Percentiles rank a stretch among this genome's conserved stretches.
phyloP scores from a whole-genome alignment of 1,140 invertebrate species.

The Lamellibrachia luymesi region DNA sequence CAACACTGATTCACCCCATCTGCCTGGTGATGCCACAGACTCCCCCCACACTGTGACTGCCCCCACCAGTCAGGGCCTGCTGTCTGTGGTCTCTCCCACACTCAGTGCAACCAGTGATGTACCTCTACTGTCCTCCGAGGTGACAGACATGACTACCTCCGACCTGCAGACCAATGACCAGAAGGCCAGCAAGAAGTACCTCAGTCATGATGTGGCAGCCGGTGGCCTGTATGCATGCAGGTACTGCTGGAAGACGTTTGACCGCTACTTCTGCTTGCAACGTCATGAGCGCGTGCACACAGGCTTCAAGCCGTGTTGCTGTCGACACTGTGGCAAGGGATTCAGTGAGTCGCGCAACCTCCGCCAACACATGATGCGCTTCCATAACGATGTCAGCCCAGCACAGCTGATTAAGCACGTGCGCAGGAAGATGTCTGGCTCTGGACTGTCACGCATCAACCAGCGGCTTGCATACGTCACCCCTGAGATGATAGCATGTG shows the following conservation, averaged over 20 bases:
- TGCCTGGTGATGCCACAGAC: background rate
- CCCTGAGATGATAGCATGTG: conserved; percentile 2
- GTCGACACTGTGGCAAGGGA: conserved; percentile 58
- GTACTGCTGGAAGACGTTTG: conserved; percentile 97
- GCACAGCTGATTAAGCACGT: conserved; percentile 2
- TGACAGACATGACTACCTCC: background rate
- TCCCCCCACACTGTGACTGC: background rate
- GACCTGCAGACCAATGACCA: background rate
- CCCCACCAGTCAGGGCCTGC: background rate
- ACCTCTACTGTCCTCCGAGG: background rate
- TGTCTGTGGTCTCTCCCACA: background rate
- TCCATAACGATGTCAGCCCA: background rate
- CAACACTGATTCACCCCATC: background rate
- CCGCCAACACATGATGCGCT: conserved; percentile 55
- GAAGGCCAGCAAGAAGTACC: background rate
- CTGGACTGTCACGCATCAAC: conserved; percentile 10
- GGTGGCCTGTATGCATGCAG: conserved; percentile 67
- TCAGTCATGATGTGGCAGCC: background rate
- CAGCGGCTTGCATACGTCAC: conserved; percentile 4
- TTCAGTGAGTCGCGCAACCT: conserved; percentile 59
- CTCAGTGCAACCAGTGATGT: background rate
- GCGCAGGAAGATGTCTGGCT: background rate
- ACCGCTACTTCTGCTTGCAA: conserved; percentile 94
- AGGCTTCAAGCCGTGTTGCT: conserved; percentile 85
- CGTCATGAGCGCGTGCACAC: conserved; percentile 99